Evolutionary conservation across 2,888 invertebrate species (phyloP).

Genomic region (Druceiella hillmani): DNA sequence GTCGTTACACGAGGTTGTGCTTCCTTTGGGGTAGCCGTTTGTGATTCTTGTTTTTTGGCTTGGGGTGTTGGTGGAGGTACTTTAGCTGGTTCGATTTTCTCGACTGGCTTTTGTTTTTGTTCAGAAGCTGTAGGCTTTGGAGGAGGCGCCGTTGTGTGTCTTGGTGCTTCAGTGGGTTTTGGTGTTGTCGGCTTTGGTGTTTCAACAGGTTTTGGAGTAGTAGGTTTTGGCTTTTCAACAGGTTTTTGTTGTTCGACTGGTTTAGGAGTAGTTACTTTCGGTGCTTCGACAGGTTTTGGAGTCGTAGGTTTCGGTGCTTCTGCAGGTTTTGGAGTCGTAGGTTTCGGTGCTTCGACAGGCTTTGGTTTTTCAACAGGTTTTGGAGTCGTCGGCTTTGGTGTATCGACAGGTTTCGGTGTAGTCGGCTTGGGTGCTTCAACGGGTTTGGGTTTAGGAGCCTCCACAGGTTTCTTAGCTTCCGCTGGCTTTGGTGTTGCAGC

Average conservation of each 20-base stretch:
- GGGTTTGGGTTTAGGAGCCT: slow-evolving; percentile 24
- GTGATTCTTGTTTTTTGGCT: slow-evolving; percentile 23
- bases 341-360: slow-evolving; percentile 23
- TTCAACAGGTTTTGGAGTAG: slow-evolving; percentile 22
- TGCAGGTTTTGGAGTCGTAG: slow-evolving; percentile 21
- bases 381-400: slow-evolving; percentile 18
- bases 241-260: slow-evolving; percentile 30
- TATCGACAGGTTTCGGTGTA: slow-evolving; percentile 18
- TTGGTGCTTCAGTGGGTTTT: slow-evolving; percentile 27
- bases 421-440: slow-evolving; percentile 26
- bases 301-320: slow-evolving; percentile 24
- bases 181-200: slow-evolving; percentile 30
- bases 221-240: slow-evolving; percentile 30
- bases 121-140: slow-evolving; percentile 22
- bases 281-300: slow-evolving; percentile 22
- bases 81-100: slow-evolving; percentile 20
- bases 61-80: slow-evolving; percentile 19
- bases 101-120: slow-evolving; percentile 12
- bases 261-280: slow-evolving; percentile 19
- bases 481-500: slow-evolving; percentile 24
- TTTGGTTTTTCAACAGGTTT: slow-evolving; percentile 17
- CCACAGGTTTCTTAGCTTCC: slow-evolving; percentile 29
- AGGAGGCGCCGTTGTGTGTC: slow-evolving; percentile 15
- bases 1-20: slow-evolving; percentile 16
- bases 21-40: slow-evolving; percentile 23